Percentiles rank a stretch among this genome's conserved stretches.
phyloP scores from a whole-genome alignment of 2,113 vertebrate genomes.

The Xerus inauris region DNA sequence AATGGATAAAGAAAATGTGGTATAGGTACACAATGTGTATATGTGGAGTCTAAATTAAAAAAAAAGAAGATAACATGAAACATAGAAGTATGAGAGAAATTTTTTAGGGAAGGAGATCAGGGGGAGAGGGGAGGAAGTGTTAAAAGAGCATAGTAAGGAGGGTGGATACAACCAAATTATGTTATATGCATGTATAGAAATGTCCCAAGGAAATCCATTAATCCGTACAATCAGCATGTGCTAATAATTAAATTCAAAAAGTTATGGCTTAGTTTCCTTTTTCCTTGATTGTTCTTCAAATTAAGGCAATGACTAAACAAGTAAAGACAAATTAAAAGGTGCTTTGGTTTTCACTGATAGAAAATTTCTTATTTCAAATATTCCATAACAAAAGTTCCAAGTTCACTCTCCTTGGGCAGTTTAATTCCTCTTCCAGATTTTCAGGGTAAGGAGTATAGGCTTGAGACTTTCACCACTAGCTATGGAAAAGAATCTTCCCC shows the following conservation, averaged over 20 bases:
- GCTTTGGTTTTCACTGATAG: neutral
- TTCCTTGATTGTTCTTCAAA: neutral
- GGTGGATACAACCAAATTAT: neutral
- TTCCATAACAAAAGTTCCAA: slow-evolving; percentile 33
- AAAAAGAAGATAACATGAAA: neutral
- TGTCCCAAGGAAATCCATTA: neutral
- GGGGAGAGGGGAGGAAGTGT: neutral
- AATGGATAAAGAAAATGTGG: no score
- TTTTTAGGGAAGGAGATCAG: neutral
- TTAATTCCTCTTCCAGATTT: neutral
- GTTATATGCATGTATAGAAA: neutral
- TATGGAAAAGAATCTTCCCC: slow-evolving; percentile 38
- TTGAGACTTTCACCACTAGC: neutral
- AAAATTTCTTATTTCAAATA: slow-evolving; percentile 4
- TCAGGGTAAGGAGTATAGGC: neutral
- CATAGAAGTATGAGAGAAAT: neutral
- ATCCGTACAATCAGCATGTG: neutral
- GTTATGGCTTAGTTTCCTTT: neutral
- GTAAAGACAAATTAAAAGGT: neutral
- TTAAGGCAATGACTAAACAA: neutral
- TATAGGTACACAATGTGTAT: no score
- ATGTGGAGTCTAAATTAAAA: no score
- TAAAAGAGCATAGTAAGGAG: neutral
- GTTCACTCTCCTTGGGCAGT: neutral
- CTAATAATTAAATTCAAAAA: neutral